phyloP scores from a whole-genome alignment of 1,140 invertebrate genomes.

The Drosophila albomicans region DNA sequence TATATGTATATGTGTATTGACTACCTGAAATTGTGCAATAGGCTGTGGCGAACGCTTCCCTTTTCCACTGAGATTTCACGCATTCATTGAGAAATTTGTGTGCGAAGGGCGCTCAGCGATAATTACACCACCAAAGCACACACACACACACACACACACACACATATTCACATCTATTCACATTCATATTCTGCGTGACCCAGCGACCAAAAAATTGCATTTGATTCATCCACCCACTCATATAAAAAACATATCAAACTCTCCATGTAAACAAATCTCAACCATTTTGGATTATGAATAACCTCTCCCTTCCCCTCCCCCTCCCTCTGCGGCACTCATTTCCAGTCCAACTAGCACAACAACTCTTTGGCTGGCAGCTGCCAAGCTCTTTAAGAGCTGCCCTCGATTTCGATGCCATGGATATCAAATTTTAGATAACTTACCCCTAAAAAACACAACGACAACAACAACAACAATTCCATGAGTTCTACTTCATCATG shows the following conservation, averaged over 20 bases:
- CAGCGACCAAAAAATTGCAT: conserved; percentile 38
- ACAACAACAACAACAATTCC: not conserved
- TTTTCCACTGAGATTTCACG: conserved; percentile 57
- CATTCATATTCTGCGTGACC: conserved; percentile 23
- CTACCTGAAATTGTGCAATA: conserved; percentile 52
- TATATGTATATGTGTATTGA: not conserved
- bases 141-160: not conserved
- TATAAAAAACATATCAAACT: not conserved
- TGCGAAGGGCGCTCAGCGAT: conserved; percentile 57
- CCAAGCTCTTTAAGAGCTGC: conserved; percentile 9
- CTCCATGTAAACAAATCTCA: conserved; percentile 54
- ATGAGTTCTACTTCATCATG: not conserved
- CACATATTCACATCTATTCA: not conserved
- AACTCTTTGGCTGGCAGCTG: conserved; percentile 13
- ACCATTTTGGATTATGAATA: conserved; percentile 49
- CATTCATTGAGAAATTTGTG: conserved; percentile 71
- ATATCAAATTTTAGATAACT: conserved; percentile 17
- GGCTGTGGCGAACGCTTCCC: not conserved
- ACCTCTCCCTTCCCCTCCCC: not conserved
- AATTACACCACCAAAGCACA: conserved; percentile 64
- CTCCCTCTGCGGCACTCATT: not conserved
- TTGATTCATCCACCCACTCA: conserved; percentile 5
- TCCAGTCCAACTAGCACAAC: conserved; percentile 12
- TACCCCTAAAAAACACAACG: conserved; percentile 4
- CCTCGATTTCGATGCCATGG: not conserved